Evolutionary conservation across 64 coral and sea anemone genomes (phyloP).

Genomic region (Montipora capricornis): DNA sequence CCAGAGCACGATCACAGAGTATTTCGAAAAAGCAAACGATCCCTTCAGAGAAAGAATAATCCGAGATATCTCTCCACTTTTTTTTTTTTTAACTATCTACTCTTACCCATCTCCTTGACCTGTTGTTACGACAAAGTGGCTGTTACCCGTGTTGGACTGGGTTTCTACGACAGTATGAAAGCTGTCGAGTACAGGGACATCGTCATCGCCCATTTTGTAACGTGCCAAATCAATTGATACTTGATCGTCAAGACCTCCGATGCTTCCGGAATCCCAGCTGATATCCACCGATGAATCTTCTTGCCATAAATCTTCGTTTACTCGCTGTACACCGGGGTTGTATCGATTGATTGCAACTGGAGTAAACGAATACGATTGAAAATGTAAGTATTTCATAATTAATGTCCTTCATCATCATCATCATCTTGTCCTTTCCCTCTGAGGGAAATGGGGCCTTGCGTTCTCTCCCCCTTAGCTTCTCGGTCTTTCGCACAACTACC

Average conservation of each 20-base stretch:
- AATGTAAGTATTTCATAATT: neutral
- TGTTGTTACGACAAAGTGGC: constrained; percentile 19
- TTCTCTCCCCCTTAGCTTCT: no score
- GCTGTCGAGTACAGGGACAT: constrained; percentile 22
- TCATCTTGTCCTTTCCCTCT: no score
- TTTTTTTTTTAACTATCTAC: neutral
- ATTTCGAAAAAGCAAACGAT: no score
- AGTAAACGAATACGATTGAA: neutral
- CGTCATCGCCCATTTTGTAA: constrained; percentile 41
- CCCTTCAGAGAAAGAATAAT: no score
- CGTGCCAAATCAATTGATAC: constrained; percentile 48
- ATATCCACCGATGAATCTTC: constrained; percentile 38
- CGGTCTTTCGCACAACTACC: no score
- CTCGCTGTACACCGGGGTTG: constrained; percentile 16
- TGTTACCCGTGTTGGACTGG: constrained; percentile 13
- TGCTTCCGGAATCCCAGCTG: constrained; percentile 48
- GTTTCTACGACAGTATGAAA: neutral
- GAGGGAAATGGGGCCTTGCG: no score
- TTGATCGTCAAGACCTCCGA: constrained; percentile 3
- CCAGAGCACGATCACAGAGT: no score
- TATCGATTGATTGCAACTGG: constrained; percentile 47
- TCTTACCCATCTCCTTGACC: constrained; percentile 64
- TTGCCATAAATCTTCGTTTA: constrained; percentile 13
- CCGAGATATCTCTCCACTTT: no score
- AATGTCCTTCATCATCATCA: neutral